A percentile compares a stretch with the other conserved stretches of the same genome.
Evolutionary conservation across 2,888 invertebrate genomes (phyloP).

Genomic region (Saturnia pavonia): DNA sequence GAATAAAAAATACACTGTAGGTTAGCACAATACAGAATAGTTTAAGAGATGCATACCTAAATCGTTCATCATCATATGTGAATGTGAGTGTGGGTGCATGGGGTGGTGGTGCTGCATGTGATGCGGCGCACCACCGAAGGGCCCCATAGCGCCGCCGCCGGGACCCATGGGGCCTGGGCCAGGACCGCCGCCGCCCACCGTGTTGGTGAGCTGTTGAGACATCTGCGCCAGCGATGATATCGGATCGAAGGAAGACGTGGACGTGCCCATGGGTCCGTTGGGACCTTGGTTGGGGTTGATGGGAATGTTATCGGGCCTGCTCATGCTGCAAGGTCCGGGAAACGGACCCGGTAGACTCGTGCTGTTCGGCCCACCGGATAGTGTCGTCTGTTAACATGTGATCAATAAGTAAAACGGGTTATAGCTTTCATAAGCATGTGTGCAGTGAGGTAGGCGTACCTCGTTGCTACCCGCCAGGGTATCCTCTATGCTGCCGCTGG

Average conservation of each 20-base stretch:
- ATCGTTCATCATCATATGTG: constrained; percentile 80
- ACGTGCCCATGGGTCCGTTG: constrained; percentile 80
- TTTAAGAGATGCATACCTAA: constrained; percentile 53
- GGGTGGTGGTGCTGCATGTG: constrained; percentile 76
- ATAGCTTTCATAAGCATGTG: background rate
- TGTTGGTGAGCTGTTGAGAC: constrained; percentile 95
- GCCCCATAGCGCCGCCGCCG: constrained; percentile 61
- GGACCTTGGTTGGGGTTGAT: constrained; percentile 78
- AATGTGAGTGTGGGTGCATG: constrained; percentile 75
- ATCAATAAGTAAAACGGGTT: background rate
- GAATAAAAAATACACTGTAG: too few relatives aligned
- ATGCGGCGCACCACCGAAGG: constrained; percentile 67
- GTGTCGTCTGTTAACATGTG: constrained; percentile 57
- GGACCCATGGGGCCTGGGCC: constrained; percentile 69
- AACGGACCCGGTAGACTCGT: constrained; percentile 78
- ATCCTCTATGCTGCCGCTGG: constrained; percentile 57
- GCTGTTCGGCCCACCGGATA: constrained; percentile 75
- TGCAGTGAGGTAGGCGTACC: constrained; percentile 37
- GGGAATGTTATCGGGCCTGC: constrained; percentile 74
- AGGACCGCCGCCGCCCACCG: constrained; percentile 77
- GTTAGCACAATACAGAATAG: constrained; percentile 1
- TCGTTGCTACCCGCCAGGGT: constrained; percentile 58
- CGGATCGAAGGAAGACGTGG: constrained; percentile 90
- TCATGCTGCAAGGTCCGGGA: constrained; percentile 76
- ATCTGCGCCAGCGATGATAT: constrained; percentile 96